Percentiles rank a stretch among this genome's conserved stretches.
Conservation (phyloP, 2,888 invertebrate species). For the Ypsolopha sequella region DNA sequence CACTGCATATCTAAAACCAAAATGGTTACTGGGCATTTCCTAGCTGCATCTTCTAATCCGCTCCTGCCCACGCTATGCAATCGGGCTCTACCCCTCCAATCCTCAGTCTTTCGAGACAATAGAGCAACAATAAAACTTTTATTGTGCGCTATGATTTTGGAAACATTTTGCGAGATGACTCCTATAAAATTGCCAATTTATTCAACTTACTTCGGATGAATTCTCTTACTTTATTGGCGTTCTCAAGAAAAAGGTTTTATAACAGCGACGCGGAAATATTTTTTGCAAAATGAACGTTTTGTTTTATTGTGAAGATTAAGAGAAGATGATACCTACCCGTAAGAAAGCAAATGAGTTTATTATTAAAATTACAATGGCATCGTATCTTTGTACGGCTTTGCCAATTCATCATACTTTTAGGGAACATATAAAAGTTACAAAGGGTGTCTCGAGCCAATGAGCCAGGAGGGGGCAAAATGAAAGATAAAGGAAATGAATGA, state of each 20-base stretch:
- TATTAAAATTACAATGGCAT: too few species aligned
- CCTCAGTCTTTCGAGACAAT: conserved; percentile 32
- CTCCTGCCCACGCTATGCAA: neutral
- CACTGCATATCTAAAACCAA: neutral
- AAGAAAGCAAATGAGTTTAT: too few species aligned
- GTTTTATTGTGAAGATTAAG: neutral
- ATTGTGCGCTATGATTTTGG: conserved; percentile 56
- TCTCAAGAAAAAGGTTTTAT: too few species aligned
- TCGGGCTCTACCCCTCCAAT: conserved; percentile 17
- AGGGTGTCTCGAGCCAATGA: too few species aligned
- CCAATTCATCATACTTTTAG: too few species aligned
- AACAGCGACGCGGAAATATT: conserved; percentile 1
- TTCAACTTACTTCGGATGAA: conserved; percentile 32
- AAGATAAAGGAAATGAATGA: too few species aligned
- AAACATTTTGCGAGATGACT: conserved; percentile 56
- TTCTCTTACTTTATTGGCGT: conserved; percentile 16
- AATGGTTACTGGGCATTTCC: neutral
- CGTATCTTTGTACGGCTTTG: too few species aligned
- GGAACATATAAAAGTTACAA: too few species aligned
- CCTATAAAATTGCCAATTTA: conserved; percentile 58
- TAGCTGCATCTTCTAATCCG: neutral
- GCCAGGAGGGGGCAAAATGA: too few species aligned
- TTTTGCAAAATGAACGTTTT: neutral
- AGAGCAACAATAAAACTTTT: conserved; percentile 61
- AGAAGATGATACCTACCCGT: too few species aligned